phyloP scores from a whole-genome alignment of 2,888 invertebrate species.

The Philaethria dido region DNA sequence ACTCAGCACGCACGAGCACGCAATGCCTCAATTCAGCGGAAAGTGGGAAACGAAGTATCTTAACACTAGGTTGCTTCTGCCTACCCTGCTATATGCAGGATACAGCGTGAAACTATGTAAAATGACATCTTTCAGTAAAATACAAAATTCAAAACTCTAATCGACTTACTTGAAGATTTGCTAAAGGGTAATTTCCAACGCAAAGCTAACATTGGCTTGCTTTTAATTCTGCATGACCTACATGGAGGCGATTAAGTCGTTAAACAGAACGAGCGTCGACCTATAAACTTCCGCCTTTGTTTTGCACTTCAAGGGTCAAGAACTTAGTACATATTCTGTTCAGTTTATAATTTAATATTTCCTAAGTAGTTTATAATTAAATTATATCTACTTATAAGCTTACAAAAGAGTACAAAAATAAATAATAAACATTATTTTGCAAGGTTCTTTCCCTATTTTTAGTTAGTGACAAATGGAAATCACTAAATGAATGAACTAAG shows the following conservation, averaged over 20 bases:
- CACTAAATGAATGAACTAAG: neutral
- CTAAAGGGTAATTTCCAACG: constrained; percentile 14
- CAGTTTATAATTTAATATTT: neutral
- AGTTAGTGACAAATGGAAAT: too few relatives aligned
- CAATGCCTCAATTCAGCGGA: too few relatives aligned
- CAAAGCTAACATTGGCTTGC: constrained; percentile 28
- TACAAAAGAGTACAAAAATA: too few relatives aligned
- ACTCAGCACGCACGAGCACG: too few relatives aligned
- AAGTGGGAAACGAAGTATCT: too few relatives aligned
- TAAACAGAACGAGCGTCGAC: constrained; percentile 36
- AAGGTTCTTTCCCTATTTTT: too few relatives aligned
- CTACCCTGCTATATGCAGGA: too few relatives aligned
- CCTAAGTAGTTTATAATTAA: neutral
- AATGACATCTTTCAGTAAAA: neutral
- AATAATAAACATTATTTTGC: too few relatives aligned
- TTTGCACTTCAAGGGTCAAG: constrained; percentile 31
- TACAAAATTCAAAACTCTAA: neutral
- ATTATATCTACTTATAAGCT: too few relatives aligned
- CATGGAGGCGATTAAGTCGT: constrained; percentile 33
- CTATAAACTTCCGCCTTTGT: constrained; percentile 33
- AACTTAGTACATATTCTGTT: constrained; percentile 15
- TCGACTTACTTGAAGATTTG: constrained; percentile 2
- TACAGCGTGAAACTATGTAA: too few relatives aligned
- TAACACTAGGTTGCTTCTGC: too few relatives aligned
- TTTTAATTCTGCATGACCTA: constrained; percentile 34